Evolutionary conservation across 2,113 vertebrate genomes (phyloP).

Genomic region (Rafetus swinhoei): DNA sequence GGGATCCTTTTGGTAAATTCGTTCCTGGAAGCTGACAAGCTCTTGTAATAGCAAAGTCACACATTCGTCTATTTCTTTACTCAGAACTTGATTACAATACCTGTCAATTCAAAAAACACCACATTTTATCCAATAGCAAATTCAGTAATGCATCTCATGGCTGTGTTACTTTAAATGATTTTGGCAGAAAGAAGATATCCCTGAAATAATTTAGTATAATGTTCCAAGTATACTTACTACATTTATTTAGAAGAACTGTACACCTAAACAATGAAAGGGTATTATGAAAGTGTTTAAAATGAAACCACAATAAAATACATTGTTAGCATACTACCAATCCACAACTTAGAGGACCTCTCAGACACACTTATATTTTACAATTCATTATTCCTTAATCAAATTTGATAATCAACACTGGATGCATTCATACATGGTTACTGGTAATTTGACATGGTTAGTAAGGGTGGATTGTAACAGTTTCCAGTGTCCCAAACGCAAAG

Average conservation of each 20-base stretch:
- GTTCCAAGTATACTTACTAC: not conserved
- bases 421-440: not conserved
- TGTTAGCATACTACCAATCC: not conserved
- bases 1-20: slow-evolving; percentile 96
- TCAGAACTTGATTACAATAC: slow-evolving; percentile 98
- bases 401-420: not conserved
- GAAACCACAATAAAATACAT: not conserved
- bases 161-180: not conserved
- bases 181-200: not conserved
- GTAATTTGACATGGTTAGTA: not conserved
- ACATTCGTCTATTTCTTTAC: slow-evolving; percentile 98
- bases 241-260: not conserved
- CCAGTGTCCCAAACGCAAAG: not conserved
- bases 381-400: not conserved
- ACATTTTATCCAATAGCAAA: not conserved
- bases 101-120: slow-evolving; percentile 70
- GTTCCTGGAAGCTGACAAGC: slow-evolving; percentile 96
- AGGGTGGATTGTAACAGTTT: not conserved
- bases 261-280: not conserved
- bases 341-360: not conserved
- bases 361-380: not conserved
- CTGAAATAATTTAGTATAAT: not conserved
- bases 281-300: not conserved
- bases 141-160: not conserved
- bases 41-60: slow-evolving; percentile 95